Percentiles rank a stretch among this genome's conserved stretches.
Evolutionary conservation across 2,113 vertebrate species (phyloP).

Genomic region (Ailuropoda melanoleuca): DNA sequence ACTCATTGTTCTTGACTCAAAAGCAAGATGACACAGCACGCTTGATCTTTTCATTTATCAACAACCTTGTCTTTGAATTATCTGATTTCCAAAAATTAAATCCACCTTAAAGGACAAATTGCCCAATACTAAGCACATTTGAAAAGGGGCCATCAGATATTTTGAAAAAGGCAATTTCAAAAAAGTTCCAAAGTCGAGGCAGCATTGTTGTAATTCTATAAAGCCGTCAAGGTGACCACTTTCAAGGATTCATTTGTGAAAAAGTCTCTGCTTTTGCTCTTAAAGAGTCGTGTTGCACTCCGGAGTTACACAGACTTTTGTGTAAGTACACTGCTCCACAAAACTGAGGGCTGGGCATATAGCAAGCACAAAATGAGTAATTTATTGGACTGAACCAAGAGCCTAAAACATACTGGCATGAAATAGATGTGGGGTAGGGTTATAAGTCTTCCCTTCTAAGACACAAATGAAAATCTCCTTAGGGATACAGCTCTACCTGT

Average conservation of each 20-base stretch:
- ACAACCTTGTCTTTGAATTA: background rate
- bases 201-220: background rate
- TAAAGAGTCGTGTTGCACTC: background rate
- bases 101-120: background rate
- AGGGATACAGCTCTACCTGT: conserved; percentile 66
- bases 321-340: background rate
- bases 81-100: conserved; percentile 4
- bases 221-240: background rate
- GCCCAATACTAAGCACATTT: background rate
- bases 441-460: conserved; percentile 66
- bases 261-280: background rate
- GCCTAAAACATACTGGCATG: conserved; percentile 8
- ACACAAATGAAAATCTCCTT: conserved; percentile 68
- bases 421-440: conserved; percentile 6
- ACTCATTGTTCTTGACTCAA: background rate
- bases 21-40: background rate
- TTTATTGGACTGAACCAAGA: conserved; percentile 54
- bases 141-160: background rate
- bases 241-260: background rate
- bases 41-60: background rate
- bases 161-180: background rate
- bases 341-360: background rate
- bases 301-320: background rate
- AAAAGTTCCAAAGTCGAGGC: background rate
- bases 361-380: conserved; percentile 4